Base-by-base conservation (phyloP, 2,797 vertebrate species). In the Hephaestus fuliginosus region DNA sequence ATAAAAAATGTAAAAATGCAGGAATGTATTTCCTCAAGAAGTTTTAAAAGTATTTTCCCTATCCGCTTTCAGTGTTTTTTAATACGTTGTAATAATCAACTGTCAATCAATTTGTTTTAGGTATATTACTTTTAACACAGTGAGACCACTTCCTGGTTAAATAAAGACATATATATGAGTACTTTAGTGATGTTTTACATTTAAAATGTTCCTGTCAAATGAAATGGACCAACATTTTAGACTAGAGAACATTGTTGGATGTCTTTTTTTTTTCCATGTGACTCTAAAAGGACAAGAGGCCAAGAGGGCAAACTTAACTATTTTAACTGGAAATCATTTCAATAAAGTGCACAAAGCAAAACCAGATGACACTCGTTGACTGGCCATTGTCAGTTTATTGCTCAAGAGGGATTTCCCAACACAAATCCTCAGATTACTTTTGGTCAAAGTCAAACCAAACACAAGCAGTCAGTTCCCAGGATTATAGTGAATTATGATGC, bases 321-420 rank as follows among this genome's bases (percentile, higher is more conserved):
- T 78, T 56, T 73, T 28, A 70, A 81, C 51, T 10, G 0, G 7
- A 74, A 81, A 74, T 53, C 17, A 48, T 58, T 61, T 62, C 52
- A 76, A 51, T 49, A 56, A 51, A 43, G 28, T 58, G 11, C 2
- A 22, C 55, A 67, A 76, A 83, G 22, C 58, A 52, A 74, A 78
- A 52, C 46, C 64, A 77, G n/a, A 80, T 66, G 66, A 41, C 25
- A 74, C 5, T 61, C 14, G 44, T 28, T 70, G 18, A 46, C 28
- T 10, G 18, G 73, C n/a, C 10, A 15, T 22, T 30, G 28, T 28
- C 22, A 49, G 22, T 10, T 76, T 56, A n/a, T 30, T 15, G 20
- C n/a, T 46, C 9, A 4, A 60, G 12, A 67, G 36, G 1, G 1
- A 0, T 36, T 75, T 72, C 63, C 20, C 4, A 62, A 41, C 22